These are phyloP conservation scores for Cephus sareptanus DNA, from an alignment of 2,888 invertebrate species.

Conservation along the genomic window DNA sequence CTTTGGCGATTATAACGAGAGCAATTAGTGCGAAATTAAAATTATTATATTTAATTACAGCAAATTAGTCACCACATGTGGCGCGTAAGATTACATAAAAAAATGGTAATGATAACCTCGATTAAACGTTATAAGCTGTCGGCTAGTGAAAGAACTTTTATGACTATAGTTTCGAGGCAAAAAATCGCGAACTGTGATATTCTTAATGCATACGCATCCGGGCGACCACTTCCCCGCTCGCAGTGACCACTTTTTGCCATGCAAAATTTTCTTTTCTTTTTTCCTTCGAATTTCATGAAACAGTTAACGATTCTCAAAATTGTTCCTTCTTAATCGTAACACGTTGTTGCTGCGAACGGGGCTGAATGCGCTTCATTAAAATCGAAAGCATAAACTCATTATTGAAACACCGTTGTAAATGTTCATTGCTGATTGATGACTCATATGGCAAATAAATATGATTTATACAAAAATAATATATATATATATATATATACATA, in stretches of 20 bases:
- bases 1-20: neutral
- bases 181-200: slow-evolving; percentile 60
- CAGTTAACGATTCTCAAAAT: neutral
- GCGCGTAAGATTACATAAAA: neutral
- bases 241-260: neutral
- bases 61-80: neutral
- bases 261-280: neutral
- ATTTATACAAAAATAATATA: slow-evolving; percentile 41
- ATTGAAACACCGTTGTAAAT: slow-evolving; percentile 47
- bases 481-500: no score
- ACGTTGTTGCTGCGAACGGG: neutral
- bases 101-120: neutral
- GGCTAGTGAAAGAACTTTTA: slow-evolving; percentile 34
- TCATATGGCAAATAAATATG: slow-evolving; percentile 52
- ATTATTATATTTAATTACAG: neutral
- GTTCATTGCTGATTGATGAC: slow-evolving; percentile 46
- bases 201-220: slow-evolving; percentile 46
- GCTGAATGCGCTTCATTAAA: slow-evolving; percentile 25
- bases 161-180: slow-evolving; percentile 38
- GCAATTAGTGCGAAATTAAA: neutral
- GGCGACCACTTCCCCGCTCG: neutral
- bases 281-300: neutral
- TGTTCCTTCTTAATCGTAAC: neutral
- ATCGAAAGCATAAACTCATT: slow-evolving; percentile 49
- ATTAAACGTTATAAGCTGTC: slow-evolving; percentile 28